Base-by-base conservation (phyloP, 2,113 vertebrate species). In the Odocoileus virginianus region DNA sequence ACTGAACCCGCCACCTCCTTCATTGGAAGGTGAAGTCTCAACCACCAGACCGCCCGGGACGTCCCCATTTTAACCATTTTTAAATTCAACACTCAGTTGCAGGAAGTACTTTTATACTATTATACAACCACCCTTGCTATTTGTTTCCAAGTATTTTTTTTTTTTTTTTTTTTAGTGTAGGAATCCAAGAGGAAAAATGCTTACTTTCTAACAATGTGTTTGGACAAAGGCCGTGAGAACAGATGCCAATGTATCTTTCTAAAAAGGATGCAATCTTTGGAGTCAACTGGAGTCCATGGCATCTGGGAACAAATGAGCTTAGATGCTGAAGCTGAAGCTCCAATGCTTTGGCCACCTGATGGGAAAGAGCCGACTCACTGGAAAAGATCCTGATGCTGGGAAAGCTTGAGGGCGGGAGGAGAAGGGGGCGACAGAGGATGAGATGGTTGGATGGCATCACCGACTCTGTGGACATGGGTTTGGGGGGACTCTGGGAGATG, bases 381-480 rank as follows among this genome's bases (percentile, higher is more conserved):
- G n/a, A 40, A 74, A 74, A 74, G 67, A 12, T 5, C 19, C n/a
- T 13, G 67, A 40, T 40, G 19, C 19, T 23, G 67, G 2, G 67
- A 13, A 40, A 6, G 19, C 6, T 0, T 40, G n/a, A 3, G 0
- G 11, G 19, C 5, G 0, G n/a, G 19, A 6, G 67, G 67, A 74
- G 67, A 40, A 6, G 67, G 10, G 67, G 67, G 2, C 0, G 1
- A 2, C 10, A 6, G 67, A 1, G 19, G 67, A 36, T 3, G 64
- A 21, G 64, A 12, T 5, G n/a, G 64, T 1, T 36, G 64, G 64
- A 71, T 23, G 64, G 17, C 64, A 11, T 71, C 64, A n/a, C 7
- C 0, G 5, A 71, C n/a, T 12, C 2, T 0, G 3, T 6, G n/a
- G 19, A 23, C 19, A 2, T 6, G 64, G 4, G 67, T 40, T 6